phyloP scores from a whole-genome alignment of 1,140 invertebrate species.

The Apis mellifera region DNA sequence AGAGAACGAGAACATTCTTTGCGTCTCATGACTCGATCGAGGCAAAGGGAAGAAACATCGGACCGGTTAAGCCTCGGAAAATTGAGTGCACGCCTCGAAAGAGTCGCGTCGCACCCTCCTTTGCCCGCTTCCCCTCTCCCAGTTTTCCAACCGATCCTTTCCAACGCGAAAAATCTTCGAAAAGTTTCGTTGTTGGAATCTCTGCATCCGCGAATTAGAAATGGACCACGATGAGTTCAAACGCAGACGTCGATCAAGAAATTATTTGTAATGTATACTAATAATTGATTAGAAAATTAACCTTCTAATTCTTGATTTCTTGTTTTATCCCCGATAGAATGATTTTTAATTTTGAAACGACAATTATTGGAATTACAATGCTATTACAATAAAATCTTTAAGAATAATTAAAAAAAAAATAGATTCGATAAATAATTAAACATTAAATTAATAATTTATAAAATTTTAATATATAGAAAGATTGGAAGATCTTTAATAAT shows the following conservation, averaged over 20 bases:
- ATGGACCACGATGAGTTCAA: background rate
- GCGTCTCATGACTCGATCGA: slow-evolving; percentile 53
- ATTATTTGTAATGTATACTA: background rate
- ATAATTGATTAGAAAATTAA: background rate
- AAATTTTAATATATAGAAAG: too few relatives aligned
- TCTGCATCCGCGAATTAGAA: background rate
- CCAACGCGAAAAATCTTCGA: slow-evolving; percentile 31
- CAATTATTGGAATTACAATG: too few relatives aligned
- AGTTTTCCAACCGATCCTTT: slow-evolving; percentile 1
- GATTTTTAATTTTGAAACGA: too few relatives aligned
- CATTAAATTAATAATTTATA: too few relatives aligned
- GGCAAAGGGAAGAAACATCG: slow-evolving; percentile 53
- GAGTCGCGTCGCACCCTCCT: slow-evolving; percentile 20
- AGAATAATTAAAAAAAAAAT: too few relatives aligned
- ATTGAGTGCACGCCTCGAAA: slow-evolving; percentile 73
- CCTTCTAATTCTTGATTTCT: background rate
- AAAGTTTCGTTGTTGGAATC: slow-evolving; percentile 38
- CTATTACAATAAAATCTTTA: too few relatives aligned
- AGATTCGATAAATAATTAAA: too few relatives aligned
- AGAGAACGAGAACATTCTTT: slow-evolving; percentile 45
- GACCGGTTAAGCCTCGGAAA: slow-evolving; percentile 76
- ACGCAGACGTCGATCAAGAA: slow-evolving; percentile 7
- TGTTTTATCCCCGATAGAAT: background rate
- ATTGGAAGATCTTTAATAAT: too few relatives aligned
- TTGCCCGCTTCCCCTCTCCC: background rate